A percentile compares a stretch with the other conserved stretches of the same genome.
Conservation (phyloP, 2,113 vertebrate species). For the Grantiella picta region DNA sequence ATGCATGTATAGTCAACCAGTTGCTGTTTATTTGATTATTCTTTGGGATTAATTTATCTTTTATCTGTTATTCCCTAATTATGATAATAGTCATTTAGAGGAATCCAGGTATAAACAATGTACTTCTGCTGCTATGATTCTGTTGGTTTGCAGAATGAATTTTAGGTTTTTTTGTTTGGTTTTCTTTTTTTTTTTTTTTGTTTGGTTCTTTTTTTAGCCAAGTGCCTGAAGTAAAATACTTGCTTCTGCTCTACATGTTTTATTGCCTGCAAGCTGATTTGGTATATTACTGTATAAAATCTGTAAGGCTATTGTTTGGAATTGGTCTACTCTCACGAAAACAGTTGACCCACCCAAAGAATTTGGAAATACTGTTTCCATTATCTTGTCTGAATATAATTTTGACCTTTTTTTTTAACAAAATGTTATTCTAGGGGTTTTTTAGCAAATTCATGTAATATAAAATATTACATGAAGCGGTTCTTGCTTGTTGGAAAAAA, state of each 20-base stretch:
- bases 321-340: neutral
- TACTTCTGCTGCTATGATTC: neutral
- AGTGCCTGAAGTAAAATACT: neutral
- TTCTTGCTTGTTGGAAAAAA: neutral
- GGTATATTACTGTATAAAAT: neutral
- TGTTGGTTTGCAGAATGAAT: neutral
- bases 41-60: neutral
- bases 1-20: neutral
- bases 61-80: neutral
- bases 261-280: neutral
- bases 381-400: neutral
- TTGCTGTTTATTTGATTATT: neutral
- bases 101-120: neutral
- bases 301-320: neutral
- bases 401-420: fast-evolving
- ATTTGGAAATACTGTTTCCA: neutral
- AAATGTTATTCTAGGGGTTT: neutral
- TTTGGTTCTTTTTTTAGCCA: neutral
- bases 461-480: neutral
- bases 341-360: neutral
- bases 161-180: neutral
- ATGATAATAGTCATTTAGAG: neutral
- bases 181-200: too few species aligned
- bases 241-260: neutral
- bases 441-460: neutral